Base-by-base conservation (phyloP, 1,140 invertebrate genomes). In the Sitobion miscanthi region DNA sequence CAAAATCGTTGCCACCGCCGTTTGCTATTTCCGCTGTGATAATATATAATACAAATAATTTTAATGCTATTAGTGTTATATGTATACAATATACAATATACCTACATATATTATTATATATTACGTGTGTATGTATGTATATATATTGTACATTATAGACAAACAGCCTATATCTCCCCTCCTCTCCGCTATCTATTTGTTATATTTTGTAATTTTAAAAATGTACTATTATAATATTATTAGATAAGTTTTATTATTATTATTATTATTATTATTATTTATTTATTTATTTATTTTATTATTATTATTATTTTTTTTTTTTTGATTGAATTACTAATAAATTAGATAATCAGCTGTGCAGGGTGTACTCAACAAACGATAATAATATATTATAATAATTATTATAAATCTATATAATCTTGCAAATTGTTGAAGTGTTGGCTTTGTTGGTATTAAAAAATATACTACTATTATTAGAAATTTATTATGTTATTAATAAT, bases 311-410 rank as follows among this genome's bases (percentile, higher is more conserved):
- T 85, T 49, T 47, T 87, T 87, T 49, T 87, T 47, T 87, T 87
- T 87, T 87, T 90, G 54, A 90, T 54, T 69, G 57, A 47, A 91
- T 49, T 82, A 91, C 69, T 91, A 82, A 77, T 91, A 82, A 91
- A 49, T 82, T 83, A 91, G 90, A 69, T 69, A 69, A 91, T 91
- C 90, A 82, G 90, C 38, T 91, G 69, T 82, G 90, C 90, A 91
- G 90, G 90, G 90, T 91, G 90, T 91, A 77, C 83, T 82, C 90
- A 91, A 91, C 90, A 82, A 91, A 91, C 42, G 62, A 91, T 91
- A 77, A 49, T 91, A 89, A 89, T 89, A 57, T 89, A 38, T 38
- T 87, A 89, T 89, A 54, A 38, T 54, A 57, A 52, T 89, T 89
- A 89, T 89, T 89, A 57, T 89, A 54, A 89, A 54, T 54, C 30